Conservation (phyloP, 2,113 vertebrate genomes). For the pig (Sus scrofa) region T2T-Sscrofa CM000822.6:51890001-51890500, state of each 20-base stretch:
- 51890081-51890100: not conserved
- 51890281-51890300: not conserved
- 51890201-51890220: not conserved
- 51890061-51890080: not conserved
- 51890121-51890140: not conserved
- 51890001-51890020: not conserved
- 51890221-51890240: constrained; percentile 3
- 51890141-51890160: too few species aligned
- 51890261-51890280: not conserved
- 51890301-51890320: not conserved
- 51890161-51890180: not conserved
- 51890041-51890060: not conserved
- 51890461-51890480: too few species aligned
- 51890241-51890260: not conserved
- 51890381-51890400: not conserved
- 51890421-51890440: not conserved
- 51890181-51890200: not conserved
- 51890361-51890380: not conserved
- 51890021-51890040: not conserved
- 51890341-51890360: not conserved
- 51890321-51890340: not conserved
- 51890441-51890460: not conserved
- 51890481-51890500: not conserved
- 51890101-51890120: not conserved
- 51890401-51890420: not conserved